Base-by-base conservation (phyloP, 2,113 vertebrate genomes). In the Oncorhynchus masou region DNA sequence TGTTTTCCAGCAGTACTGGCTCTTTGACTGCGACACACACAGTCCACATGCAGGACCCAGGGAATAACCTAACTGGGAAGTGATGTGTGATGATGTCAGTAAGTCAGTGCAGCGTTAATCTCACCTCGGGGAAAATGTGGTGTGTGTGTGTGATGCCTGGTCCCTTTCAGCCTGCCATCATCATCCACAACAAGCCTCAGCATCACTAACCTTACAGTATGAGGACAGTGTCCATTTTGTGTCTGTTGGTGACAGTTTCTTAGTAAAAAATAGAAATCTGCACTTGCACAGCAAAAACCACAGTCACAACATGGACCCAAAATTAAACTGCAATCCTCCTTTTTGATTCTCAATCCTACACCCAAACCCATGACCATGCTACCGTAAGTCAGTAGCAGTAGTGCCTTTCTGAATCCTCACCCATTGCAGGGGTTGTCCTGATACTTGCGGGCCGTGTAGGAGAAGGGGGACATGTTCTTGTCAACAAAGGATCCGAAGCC, bases 381-480 rank as follows among this genome's bases (percentile, higher is more conserved):
- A 11, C 29, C 34, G 54, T 25, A 13, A 69, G 20, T 20, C 67
- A 69, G 3, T 20, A 25, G 64, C 16, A 3, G 51, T 24, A 25
- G 24, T 66, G 6, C 4, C 16, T n/a, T 92, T 19, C 51, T 54
- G 13, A 54, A 16, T 54, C 16, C 97, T 88, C 83, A 99, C 98
- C 97, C 97, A 51, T 90, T 95, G 88, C 98, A 99, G 0, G 98
- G 98, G 57, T 99, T 99, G 90, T 95, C 94, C 86, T 96, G 95
- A 75, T 98, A 97, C 87, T 96, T 95, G 2, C 96, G 94, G 0
- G 96, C 95, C 0, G 95, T 97, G 87, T 99, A 98, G 81, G 97
- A 99, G 84, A 98, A 99, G 5, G 98, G 98, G n/a, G 98, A 99
- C 84, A 98, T 94, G 83, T 96, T 96, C 81, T 99, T 99, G 89